Conservation (phyloP, 1,140 invertebrate species). For the Drosophila mojavensis region DNA sequence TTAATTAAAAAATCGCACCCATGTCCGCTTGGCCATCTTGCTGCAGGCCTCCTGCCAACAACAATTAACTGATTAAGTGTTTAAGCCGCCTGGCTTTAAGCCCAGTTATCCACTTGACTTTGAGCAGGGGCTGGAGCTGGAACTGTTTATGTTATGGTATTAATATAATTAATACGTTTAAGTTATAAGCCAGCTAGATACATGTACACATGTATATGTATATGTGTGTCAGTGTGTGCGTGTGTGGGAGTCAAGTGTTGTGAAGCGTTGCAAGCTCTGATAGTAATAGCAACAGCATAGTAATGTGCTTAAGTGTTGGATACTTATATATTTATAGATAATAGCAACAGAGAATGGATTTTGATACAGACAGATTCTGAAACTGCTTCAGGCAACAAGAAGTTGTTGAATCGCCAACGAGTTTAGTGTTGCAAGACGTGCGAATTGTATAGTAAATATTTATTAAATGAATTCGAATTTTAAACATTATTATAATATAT, state of each 20-base stretch:
- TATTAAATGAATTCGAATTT: no score
- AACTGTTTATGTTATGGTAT: constrained; percentile 20
- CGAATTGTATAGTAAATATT: no score
- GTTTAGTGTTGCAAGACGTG: no score
- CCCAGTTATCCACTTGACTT: constrained; percentile 33
- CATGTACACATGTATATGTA: no score
- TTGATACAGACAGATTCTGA: background rate
- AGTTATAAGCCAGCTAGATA: background rate
- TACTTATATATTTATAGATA: background rate
- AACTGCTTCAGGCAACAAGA: no score
- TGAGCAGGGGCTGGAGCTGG: background rate
- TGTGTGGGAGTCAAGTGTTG: background rate
- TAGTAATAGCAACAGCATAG: background rate
- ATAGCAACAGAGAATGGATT: background rate
- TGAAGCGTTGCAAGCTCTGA: background rate
- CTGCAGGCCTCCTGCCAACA: constrained; percentile 48
- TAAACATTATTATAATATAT: no score
- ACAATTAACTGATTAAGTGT: constrained; percentile 80
- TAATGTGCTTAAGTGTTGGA: background rate
- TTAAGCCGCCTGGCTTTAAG: constrained; percentile 70
- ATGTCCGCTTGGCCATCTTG: constrained; percentile 31
- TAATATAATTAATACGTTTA: constrained; percentile 4
- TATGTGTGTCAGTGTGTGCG: no score
- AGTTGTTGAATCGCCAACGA: no score
- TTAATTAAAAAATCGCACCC: constrained; percentile 76